These are phyloP conservation scores for Stenoptilia bipunctidactyla DNA, from an alignment of 2,888 invertebrate species.

Conservation along the genomic window DNA sequence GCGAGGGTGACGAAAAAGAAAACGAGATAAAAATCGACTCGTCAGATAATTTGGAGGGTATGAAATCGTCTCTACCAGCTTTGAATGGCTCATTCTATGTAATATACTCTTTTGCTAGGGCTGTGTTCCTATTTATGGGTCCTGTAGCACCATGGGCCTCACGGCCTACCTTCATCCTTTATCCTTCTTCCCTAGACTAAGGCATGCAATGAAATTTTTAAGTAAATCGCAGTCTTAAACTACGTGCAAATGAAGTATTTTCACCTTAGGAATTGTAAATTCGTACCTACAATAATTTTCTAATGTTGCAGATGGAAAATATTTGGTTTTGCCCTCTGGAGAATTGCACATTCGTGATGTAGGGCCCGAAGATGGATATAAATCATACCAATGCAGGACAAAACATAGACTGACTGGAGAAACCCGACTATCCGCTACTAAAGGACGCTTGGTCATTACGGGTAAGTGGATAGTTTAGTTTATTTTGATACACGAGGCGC, in stretches of 20 bases:
- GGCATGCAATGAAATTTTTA: slow-evolving; percentile 56
- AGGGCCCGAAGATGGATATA: slow-evolving; percentile 93
- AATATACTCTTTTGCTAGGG: slow-evolving; percentile 24
- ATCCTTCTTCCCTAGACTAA: slow-evolving; percentile 71
- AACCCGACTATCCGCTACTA: slow-evolving; percentile 92
- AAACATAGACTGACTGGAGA: slow-evolving; percentile 94
- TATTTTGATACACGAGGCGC: slow-evolving; percentile 12
- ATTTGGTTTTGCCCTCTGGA: slow-evolving; percentile 93
- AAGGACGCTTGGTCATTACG: slow-evolving; percentile 94
- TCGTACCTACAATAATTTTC: slow-evolving; percentile 10
- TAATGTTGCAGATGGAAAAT: slow-evolving; percentile 85
- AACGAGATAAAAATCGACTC: slow-evolving; percentile 60
- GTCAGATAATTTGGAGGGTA: slow-evolving; percentile 45
- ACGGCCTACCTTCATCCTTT: slow-evolving; percentile 68
- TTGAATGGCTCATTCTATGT: slow-evolving; percentile 10
- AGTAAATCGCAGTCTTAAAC: slow-evolving; percentile 57
- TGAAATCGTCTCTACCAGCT: slow-evolving; percentile 13
- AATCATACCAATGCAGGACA: slow-evolving; percentile 94
- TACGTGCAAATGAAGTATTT: slow-evolving; percentile 21
- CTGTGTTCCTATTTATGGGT: slow-evolving; percentile 30
- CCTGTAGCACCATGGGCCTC: slow-evolving; percentile 67
- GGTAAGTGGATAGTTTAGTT: slow-evolving; percentile 76
- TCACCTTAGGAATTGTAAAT: slow-evolving; percentile 1
- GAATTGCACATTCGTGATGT: slow-evolving; percentile 96
- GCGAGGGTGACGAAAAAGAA: slow-evolving; percentile 70